These are phyloP conservation scores for Saimiri boliviensis DNA, from an alignment of 2,113 vertebrate species.

Conservation along the genomic window DNA sequence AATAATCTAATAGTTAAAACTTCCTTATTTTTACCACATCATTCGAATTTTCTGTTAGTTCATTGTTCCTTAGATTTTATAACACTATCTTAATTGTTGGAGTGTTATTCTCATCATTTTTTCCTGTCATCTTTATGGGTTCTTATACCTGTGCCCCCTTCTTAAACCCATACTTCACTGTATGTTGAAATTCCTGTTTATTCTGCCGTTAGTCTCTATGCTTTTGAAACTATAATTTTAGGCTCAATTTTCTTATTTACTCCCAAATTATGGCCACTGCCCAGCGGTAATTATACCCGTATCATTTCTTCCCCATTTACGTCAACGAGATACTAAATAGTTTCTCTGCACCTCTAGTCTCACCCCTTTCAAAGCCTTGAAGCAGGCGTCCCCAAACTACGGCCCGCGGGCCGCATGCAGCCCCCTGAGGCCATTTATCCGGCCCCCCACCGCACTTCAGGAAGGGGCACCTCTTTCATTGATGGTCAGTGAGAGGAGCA, in stretches of 20 bases:
- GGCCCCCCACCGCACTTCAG: no score
- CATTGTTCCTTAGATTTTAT: not conserved
- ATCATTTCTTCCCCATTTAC: not conserved
- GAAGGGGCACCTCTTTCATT: no score
- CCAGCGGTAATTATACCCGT: not conserved
- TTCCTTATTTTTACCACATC: not conserved
- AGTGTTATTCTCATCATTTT: not conserved
- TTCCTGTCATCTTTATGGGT: not conserved
- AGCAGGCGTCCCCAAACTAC: no score
- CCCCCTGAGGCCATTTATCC: no score
- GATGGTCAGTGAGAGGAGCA: no score
- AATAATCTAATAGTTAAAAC: not conserved
- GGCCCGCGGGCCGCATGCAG: no score
- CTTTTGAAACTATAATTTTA: not conserved
- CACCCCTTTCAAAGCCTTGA: not conserved
- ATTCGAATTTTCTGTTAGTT: no score
- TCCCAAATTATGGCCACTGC: not conserved
- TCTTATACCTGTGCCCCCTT: not conserved
- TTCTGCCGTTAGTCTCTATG: not conserved
- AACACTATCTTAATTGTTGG: not conserved
- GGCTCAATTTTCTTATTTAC: not conserved
- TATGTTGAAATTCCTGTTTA: not conserved
- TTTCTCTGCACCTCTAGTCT: not conserved
- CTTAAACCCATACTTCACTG: not conserved
- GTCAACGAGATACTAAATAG: not conserved